Conservation (phyloP, 1,140 invertebrate species). For the Delia radicum region DNA sequence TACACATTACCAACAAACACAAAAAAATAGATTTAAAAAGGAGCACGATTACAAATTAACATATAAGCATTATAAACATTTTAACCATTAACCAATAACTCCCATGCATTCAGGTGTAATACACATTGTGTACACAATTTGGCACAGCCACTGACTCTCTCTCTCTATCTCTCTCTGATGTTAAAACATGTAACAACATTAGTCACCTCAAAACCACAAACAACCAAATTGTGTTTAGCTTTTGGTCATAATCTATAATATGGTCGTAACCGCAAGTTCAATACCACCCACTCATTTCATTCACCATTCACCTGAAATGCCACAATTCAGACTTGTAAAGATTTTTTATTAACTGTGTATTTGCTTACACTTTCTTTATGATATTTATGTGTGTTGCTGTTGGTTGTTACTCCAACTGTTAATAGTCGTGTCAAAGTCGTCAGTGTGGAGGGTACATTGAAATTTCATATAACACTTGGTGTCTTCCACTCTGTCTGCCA, state of each 20-base stretch:
- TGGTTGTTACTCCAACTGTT: neutral
- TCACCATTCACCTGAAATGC: neutral
- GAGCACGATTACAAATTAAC: constrained; percentile 13
- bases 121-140: too few species aligned
- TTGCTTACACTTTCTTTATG: neutral
- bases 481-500: neutral
- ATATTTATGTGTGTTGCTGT: too few species aligned
- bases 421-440: neutral
- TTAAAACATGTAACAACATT: neutral
- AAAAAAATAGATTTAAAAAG: neutral
- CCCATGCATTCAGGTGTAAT: too few species aligned
- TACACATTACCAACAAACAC: neutral
- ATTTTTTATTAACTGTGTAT: too few species aligned
- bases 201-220: neutral
- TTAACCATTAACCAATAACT: too few species aligned
- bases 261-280: constrained; percentile 8
- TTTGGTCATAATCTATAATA: neutral
- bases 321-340: too few species aligned
- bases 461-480: neutral
- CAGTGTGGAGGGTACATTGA: too few species aligned
- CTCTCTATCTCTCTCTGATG: too few species aligned
- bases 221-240: neutral
- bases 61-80: neutral
- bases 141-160: too few species aligned
- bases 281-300: constrained; percentile 12